Percentiles rank a stretch among this genome's conserved stretches.
Conservation (phyloP, 2,797 vertebrate species). For the Peromyscus attwateri region DNA sequence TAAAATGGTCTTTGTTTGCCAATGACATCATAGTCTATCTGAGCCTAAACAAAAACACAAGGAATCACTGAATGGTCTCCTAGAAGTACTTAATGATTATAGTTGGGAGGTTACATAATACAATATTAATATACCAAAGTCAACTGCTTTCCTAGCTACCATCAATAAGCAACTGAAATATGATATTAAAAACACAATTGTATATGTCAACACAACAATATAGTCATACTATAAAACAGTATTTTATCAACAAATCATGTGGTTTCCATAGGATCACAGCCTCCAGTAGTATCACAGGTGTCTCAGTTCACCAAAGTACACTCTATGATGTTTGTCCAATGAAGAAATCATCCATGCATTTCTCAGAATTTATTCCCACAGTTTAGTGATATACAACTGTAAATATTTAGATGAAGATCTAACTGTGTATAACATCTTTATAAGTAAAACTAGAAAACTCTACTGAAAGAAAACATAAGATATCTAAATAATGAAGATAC, state of each 20-base stretch:
- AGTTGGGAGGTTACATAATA: background rate
- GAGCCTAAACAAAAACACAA: background rate
- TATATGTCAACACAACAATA: constrained; percentile 21
- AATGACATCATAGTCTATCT: background rate
- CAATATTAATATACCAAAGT: background rate
- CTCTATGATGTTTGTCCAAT: background rate
- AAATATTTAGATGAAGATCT: constrained; percentile 27
- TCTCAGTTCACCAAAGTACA: background rate
- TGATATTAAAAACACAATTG: constrained; percentile 4
- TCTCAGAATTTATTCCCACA: background rate
- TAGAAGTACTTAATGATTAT: background rate
- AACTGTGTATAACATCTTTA: background rate
- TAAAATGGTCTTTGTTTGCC: background rate
- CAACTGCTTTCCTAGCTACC: background rate
- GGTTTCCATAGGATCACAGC: background rate
- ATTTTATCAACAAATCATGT: background rate
- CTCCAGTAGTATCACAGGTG: background rate
- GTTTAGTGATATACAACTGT: background rate
- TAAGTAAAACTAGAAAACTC: background rate
- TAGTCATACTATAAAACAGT: background rate
- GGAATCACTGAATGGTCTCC: background rate
- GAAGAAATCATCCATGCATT: background rate
- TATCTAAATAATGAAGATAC: background rate
- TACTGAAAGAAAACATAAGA: background rate
- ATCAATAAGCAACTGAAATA: background rate